Evolutionary conservation across 2,113 vertebrate species (phyloP).

Genomic region (Xenopus tropicalis): UCB_Xtro_10.0 CM004443.2:53573501-53574000

Average conservation of each 20-base stretch:
- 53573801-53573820: conserved; percentile 48
- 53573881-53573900: conserved; percentile 36
- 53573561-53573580: too few relatives aligned
- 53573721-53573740: conserved; percentile 22
- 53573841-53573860: conserved; percentile 61
- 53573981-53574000: background rate
- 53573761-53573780: conserved; percentile 45
- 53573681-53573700: too few relatives aligned
- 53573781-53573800: conserved; percentile 49
- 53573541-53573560: too few relatives aligned
- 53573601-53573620: too few relatives aligned
- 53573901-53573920: conserved; percentile 45
- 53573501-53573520: conserved; percentile 73
- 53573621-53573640: too few relatives aligned
- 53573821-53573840: conserved; percentile 55
- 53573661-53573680: too few relatives aligned
- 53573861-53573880: conserved; percentile 53
- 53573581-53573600: too few relatives aligned
- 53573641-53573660: too few relatives aligned
- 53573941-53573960: conserved; percentile 30
- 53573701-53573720: background rate
- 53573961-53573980: conserved; percentile 14
- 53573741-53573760: conserved; percentile 27
- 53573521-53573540: conserved; percentile 39
- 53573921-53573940: conserved; percentile 32